A percentile compares a stretch with the other conserved stretches of the same genome.
Conservation (phyloP, 2,888 invertebrate species). For the Erannis defoliaria region DNA sequence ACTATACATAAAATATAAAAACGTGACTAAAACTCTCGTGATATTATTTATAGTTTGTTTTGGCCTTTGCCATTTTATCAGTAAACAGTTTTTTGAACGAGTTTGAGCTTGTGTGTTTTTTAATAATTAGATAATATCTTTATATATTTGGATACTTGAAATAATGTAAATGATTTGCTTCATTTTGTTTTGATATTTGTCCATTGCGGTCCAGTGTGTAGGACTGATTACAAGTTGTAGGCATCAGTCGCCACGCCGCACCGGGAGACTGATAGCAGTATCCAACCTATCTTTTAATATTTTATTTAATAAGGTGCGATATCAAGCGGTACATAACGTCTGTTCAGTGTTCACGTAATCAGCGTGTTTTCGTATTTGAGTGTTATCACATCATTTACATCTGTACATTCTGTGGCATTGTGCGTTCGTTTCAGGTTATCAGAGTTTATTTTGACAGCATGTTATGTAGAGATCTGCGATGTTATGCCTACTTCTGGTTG, state of each 20-base stretch:
- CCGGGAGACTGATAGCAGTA: background rate
- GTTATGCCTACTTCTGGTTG: slow-evolving; percentile 34
- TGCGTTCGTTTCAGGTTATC: slow-evolving; percentile 56
- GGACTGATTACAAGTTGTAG: too few relatives aligned
- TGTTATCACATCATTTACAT: slow-evolving; percentile 45
- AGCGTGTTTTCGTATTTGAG: slow-evolving; percentile 51
- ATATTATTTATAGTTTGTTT: background rate
- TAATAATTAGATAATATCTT: too few relatives aligned
- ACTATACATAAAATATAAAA: too few relatives aligned
- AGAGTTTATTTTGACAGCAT: slow-evolving; percentile 43
- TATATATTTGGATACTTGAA: background rate
- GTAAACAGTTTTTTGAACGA: background rate
- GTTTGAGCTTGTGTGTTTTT: background rate
- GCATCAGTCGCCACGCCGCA: too few relatives aligned
- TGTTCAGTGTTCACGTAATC: slow-evolving; percentile 39
- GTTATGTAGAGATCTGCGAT: slow-evolving; percentile 19
- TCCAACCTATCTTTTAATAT: slow-evolving; percentile 10
- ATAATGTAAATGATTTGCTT: background rate
- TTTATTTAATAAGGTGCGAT: slow-evolving; percentile 29
- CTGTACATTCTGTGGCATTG: slow-evolving; percentile 2
- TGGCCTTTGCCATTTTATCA: slow-evolving; percentile 9
- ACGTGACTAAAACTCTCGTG: background rate
- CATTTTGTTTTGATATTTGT: background rate
- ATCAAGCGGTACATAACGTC: slow-evolving; percentile 29
- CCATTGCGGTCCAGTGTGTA: too few relatives aligned